phyloP scores from a whole-genome alignment of 2,113 vertebrate species.

The Toxotes chatareus region DNA sequence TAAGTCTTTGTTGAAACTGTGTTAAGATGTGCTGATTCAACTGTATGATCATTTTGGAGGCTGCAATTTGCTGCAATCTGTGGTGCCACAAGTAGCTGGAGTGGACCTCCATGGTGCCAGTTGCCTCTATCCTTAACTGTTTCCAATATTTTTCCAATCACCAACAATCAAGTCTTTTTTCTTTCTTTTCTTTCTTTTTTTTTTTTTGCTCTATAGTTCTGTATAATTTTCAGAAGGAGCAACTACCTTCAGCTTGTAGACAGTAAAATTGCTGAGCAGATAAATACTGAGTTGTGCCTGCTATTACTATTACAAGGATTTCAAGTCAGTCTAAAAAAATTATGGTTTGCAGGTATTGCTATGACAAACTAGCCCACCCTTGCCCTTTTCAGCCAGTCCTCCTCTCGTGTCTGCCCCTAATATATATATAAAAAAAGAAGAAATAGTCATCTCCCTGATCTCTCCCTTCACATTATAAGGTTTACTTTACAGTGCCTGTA shows the following conservation, averaged over 20 bases:
- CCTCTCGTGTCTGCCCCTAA: neutral
- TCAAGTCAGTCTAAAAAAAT: slow-evolving; percentile 24
- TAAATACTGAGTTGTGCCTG: slow-evolving; percentile 33
- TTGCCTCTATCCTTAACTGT: slow-evolving; percentile 14
- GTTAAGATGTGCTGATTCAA: too few relatives aligned
- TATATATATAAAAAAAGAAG: neutral
- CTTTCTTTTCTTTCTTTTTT: neutral
- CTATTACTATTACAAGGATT: slow-evolving; percentile 7
- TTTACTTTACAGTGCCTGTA: slow-evolving; percentile 1
- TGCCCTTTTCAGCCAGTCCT: neutral
- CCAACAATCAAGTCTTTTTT: neutral
- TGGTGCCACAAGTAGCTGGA: too few relatives aligned
- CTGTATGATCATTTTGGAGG: too few relatives aligned
- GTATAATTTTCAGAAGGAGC: slow-evolving; percentile 33
- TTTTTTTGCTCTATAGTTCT: slow-evolving; percentile 41
- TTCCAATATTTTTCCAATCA: slow-evolving; percentile 4
- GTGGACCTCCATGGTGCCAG: neutral
- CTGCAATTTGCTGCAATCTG: too few relatives aligned
- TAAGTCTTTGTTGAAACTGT: too few relatives aligned
- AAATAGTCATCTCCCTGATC: slow-evolving; percentile 6
- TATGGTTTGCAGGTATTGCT: slow-evolving; percentile 59
- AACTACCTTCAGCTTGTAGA: slow-evolving; percentile 19
- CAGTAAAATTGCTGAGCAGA: slow-evolving; percentile 13
- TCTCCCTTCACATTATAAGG: slow-evolving; percentile 1
- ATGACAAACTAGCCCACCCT: neutral